Evolutionary conservation across 2,113 vertebrate genomes (phyloP), one percentile per base, ranked within the genome.

Genomic region (Ptychochromis oligacanthus): DNA sequence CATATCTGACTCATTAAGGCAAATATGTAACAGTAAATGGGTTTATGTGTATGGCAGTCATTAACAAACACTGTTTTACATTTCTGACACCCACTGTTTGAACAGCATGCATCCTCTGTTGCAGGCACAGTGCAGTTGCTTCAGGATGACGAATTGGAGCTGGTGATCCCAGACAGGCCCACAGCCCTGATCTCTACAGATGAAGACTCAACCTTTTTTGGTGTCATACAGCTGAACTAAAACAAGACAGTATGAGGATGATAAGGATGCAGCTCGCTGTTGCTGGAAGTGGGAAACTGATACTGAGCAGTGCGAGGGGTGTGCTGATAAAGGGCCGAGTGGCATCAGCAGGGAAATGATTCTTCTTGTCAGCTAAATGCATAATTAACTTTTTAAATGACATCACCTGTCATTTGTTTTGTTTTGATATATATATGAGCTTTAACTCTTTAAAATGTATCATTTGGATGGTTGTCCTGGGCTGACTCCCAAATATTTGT

Each of bases 221-320:
- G 94, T 85, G 93, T 94, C 88, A 90, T 93, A 38, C 89, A 89
- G 88, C 92, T 95, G 2, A 84, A 89, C 77, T 93, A 87, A 91
- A 65, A 62, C 18, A 31, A 77, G 46, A 22, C 34, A 34, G 54
- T 2, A 6, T 12, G 52, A 55, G 22, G 62, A 77, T 55, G 64
- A 89, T 85, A 81, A 75, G n/a, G 4, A 3, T 28, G 54, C 70
- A 55, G 74, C 59, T 57, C 12, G 3, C 52, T 77, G 65, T 64
- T 60, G 74, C 81, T 91, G 89, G 88, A 93, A 87, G 57, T 79
- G 55, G 46, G 28, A 61, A 85, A 80, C 75, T 67, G 80, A 85
- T 78, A 77, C 49, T 38, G 62, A 72, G 70, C 79, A 43, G 75
- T 57, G 17, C 88, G 81, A 81, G 62, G 18, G 79, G 57, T 54